These are phyloP conservation scores for Lutraria lutraria DNA, from an alignment of 2,888 invertebrate genomes.

Conservation along the genomic window DNA sequence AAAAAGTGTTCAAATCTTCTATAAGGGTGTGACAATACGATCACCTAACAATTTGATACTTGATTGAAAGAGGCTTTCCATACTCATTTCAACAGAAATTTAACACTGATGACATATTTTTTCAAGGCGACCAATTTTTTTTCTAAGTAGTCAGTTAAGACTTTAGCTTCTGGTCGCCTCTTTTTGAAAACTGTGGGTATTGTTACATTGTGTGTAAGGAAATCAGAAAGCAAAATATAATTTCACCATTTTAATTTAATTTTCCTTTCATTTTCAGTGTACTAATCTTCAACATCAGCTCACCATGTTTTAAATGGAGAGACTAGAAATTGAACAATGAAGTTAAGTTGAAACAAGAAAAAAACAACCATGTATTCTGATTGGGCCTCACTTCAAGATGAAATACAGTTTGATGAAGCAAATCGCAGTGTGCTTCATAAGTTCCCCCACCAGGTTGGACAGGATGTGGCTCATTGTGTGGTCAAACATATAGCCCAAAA, in stretches of 20 bases:
- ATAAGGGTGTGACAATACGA: too few relatives aligned
- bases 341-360: background rate
- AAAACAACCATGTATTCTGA: slow-evolving; percentile 86
- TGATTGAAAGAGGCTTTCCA: too few relatives aligned
- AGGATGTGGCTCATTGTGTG: slow-evolving; percentile 93
- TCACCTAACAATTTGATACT: too few relatives aligned
- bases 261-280: background rate
- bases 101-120: too few relatives aligned
- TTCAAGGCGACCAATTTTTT: too few relatives aligned
- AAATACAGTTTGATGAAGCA: slow-evolving; percentile 86
- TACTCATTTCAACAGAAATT: too few relatives aligned
- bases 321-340: background rate
- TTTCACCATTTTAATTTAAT: background rate
- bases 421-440: slow-evolving; percentile 91
- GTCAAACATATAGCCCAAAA: slow-evolving; percentile 92
- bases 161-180: too few relatives aligned
- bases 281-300: background rate
- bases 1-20: too few relatives aligned
- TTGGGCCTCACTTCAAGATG: slow-evolving; percentile 87
- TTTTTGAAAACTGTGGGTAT: too few relatives aligned
- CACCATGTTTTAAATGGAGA: background rate
- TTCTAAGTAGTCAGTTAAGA: too few relatives aligned
- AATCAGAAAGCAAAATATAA: too few relatives aligned
- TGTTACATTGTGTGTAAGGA: too few relatives aligned
- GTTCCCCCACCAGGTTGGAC: slow-evolving; percentile 91